Percentiles rank a stretch among this genome's conserved stretches.
These are phyloP conservation scores for Betta splendens DNA, from an alignment of 2,797 vertebrate species.

Conservation along the genomic window DNA sequence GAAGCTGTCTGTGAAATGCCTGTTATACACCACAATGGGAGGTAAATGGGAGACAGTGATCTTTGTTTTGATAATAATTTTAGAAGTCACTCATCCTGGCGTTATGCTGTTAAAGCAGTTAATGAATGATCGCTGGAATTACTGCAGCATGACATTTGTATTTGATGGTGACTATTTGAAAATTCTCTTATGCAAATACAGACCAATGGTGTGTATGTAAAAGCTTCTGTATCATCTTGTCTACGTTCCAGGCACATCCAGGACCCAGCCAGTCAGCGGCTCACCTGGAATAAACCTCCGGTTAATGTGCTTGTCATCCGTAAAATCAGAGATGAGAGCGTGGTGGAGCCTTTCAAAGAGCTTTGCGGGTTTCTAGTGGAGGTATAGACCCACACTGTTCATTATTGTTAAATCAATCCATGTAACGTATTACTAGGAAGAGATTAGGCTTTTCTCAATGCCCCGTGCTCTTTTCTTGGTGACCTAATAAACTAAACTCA, in stretches of 20 bases:
- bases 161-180: no score
- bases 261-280: conserved; percentile 85
- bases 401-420: no score
- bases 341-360: conserved; percentile 85
- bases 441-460: no score
- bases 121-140: conserved; percentile 40
- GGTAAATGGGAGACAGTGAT: conserved; percentile 53
- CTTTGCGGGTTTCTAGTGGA: conserved; percentile 85
- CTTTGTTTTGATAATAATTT: conserved; percentile 15
- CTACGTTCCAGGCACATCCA: conserved; percentile 82
- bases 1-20: conserved; percentile 56
- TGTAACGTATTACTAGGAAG: neutral
- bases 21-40: conserved; percentile 18
- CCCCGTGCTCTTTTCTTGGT: no score
- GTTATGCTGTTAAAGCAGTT: conserved; percentile 28
- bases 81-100: conserved; percentile 36
- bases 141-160: neutral
- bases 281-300: conserved; percentile 86
- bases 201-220: neutral
- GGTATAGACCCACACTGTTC: conserved; percentile 51
- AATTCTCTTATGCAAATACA: no score
- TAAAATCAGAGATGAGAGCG: conserved; percentile 83
- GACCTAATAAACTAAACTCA: no score
- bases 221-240: conserved; percentile 10
- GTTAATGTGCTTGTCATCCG: conserved; percentile 84